A percentile compares a stretch with the other conserved stretches of the same genome.
Evolutionary conservation across 1,140 invertebrate genomes (phyloP).

Genomic region (Conus ventricosus): DNA sequence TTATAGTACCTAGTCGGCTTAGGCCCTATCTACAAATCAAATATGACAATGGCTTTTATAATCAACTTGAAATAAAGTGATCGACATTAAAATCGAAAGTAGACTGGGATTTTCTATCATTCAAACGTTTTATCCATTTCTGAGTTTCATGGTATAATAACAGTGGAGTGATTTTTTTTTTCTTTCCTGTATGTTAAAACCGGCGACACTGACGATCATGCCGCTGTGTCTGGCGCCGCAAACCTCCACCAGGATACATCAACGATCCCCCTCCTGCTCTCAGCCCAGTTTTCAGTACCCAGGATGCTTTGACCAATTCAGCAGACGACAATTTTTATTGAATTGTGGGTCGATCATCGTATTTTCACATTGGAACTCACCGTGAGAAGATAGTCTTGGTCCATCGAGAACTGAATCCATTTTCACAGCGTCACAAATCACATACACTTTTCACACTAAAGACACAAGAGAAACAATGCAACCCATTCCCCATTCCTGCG

Average conservation of each 20-base stretch:
- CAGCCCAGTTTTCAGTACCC: too few species aligned
- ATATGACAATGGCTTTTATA: too few species aligned
- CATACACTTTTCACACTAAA: constrained; percentile 17
- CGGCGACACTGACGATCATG: not conserved
- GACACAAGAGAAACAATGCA: constrained; percentile 28
- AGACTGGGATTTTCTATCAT: not conserved
- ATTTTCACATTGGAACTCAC: not conserved
- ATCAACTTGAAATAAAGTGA: too few species aligned
- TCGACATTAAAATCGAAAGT: not conserved
- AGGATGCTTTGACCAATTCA: not conserved
- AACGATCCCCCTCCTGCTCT: not conserved
- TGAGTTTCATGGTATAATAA: too few species aligned
- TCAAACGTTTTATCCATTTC: too few species aligned
- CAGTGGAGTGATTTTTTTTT: not conserved
- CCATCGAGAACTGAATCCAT: constrained; percentile 18
- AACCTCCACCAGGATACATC: not conserved
- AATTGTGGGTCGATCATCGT: not conserved
- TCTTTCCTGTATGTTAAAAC: not conserved
- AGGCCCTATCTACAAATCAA: too few species aligned
- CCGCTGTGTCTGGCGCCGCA: not conserved
- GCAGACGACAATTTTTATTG: not conserved
- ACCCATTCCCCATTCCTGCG: constrained; percentile 1
- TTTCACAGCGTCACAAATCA: constrained; percentile 26
- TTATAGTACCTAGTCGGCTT: too few species aligned
- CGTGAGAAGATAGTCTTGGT: constrained; percentile 1